Percentiles rank a stretch among this genome's conserved stretches.
phyloP scores from a whole-genome alignment of 2,113 vertebrate species.

The Genyomyrus donnyi region DNA sequence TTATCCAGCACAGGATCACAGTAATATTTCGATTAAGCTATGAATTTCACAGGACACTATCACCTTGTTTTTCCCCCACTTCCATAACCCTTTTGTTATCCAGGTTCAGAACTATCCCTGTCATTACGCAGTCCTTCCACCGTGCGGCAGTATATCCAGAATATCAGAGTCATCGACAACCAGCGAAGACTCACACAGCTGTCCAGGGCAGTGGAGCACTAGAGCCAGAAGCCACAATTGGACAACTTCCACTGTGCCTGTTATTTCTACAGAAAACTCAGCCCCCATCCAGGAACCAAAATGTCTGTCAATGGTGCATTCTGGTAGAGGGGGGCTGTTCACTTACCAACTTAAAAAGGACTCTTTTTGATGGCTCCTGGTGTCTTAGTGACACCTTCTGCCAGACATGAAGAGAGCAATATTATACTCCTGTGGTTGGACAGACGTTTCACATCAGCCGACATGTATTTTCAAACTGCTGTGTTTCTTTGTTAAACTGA shows the following conservation, averaged over 20 bases:
- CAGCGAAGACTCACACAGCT: constrained; percentile 81
- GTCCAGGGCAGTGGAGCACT: constrained; percentile 71
- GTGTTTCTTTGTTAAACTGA: not conserved
- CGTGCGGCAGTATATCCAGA: constrained; percentile 74
- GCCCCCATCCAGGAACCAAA: not conserved
- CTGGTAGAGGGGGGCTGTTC: not conserved
- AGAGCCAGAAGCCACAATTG: not conserved
- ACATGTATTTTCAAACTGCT: not conserved
- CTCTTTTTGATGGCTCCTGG: not conserved
- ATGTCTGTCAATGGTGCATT: not conserved
- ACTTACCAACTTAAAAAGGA: not conserved
- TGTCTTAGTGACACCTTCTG: not conserved
- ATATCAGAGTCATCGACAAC: constrained; percentile 82
- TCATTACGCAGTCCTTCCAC: constrained; percentile 63
- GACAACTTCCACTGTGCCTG: not conserved
- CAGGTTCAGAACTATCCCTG: constrained; percentile 76
- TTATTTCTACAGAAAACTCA: not conserved
- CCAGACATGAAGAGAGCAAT: not conserved
- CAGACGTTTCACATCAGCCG: not conserved
- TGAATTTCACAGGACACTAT: not conserved
- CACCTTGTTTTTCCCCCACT: not conserved
- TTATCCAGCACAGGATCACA: not conserved
- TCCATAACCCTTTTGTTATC: not conserved
- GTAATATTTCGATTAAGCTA: not conserved
- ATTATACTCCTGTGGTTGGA: not conserved